Evolutionary conservation across 1,140 invertebrate species (phyloP).

Genomic region (Drosophila nigrodunni): DNA sequence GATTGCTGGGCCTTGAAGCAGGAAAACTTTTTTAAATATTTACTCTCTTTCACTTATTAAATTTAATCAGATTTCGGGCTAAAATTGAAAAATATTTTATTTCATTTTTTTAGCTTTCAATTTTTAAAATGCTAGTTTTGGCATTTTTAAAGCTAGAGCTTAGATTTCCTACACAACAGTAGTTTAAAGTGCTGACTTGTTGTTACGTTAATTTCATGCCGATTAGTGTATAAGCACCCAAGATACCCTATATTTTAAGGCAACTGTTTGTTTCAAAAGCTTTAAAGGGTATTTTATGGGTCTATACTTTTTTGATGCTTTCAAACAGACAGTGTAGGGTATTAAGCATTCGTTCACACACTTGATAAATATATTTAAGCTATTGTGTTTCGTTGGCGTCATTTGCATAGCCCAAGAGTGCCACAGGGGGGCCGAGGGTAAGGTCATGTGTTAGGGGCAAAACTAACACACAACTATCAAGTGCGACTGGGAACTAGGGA

Average conservation of each 20-base stretch:
- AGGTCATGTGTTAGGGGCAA: background rate
- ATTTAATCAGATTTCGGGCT: no score
- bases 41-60: no score
- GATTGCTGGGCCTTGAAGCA: no score
- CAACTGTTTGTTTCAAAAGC: background rate
- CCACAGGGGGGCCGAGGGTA: background rate
- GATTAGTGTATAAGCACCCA: background rate
- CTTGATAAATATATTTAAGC: background rate
- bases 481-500: conserved; percentile 22
- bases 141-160: background rate
- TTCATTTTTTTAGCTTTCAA: background rate
- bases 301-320: background rate
- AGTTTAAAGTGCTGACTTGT: background rate
- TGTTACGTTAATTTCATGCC: background rate
- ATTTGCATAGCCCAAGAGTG: conserved; percentile 31
- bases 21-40: no score
- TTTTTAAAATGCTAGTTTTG: background rate
- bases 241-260: no score
- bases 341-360: conserved; percentile 3
- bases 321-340: background rate
- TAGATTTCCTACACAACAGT: background rate
- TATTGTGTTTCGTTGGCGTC: conserved; percentile 14
- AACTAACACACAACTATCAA: conserved; percentile 29
- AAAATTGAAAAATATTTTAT: background rate
- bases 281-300: background rate